These are phyloP conservation scores for Gnathonemus longibarbis DNA, from an alignment of 2,113 vertebrate genomes.

Conservation along the genomic window DNA sequence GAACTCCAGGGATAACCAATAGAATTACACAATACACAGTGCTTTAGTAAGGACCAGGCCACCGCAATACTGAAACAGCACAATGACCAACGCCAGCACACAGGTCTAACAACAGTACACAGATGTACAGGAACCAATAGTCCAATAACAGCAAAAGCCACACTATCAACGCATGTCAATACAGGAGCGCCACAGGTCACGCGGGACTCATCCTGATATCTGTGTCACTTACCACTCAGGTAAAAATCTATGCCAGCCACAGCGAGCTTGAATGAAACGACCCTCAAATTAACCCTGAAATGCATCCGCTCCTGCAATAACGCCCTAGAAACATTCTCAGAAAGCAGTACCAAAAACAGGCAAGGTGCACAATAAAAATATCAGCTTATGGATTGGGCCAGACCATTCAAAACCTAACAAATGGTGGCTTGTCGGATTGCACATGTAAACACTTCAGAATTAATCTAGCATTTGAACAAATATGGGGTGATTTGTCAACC, in stretches of 20 bases:
- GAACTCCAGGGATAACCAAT: background rate
- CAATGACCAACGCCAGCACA: background rate
- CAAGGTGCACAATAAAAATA: background rate
- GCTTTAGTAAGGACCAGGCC: background rate
- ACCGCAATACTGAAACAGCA: background rate
- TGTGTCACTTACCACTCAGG: background rate
- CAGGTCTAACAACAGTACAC: constrained; percentile 17
- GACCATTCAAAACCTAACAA: background rate
- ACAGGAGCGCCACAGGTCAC: background rate
- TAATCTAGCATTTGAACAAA: background rate
- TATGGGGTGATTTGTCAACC: background rate
- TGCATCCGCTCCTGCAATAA: background rate
- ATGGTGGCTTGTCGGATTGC: background rate
- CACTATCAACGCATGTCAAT: background rate
- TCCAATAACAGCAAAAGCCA: constrained; percentile 34
- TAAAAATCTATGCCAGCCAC: background rate
- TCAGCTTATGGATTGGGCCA: background rate
- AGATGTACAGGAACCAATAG: constrained; percentile 14
- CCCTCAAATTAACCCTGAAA: background rate
- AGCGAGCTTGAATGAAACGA: background rate
- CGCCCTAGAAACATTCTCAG: background rate
- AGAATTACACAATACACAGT: background rate
- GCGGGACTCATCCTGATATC: background rate
- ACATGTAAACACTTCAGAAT: background rate
- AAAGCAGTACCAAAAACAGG: background rate